Evolutionary conservation across 2,797 vertebrate species (phyloP).

Genomic region (Pipistrellus kuhlii): DNA sequence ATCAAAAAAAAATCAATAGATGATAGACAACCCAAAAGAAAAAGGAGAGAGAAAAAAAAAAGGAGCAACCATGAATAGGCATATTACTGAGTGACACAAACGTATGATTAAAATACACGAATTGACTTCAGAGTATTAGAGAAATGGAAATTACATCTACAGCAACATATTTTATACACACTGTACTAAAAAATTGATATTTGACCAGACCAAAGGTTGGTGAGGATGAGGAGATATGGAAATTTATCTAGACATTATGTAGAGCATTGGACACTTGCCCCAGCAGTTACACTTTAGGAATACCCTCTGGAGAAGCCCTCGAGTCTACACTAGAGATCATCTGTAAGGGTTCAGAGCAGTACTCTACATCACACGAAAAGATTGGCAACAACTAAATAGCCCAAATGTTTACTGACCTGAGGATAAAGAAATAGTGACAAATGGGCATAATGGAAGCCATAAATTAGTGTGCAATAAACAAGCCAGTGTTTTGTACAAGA

Average conservation of each 20-base stretch:
- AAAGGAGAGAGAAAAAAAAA: neutral
- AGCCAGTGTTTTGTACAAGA: neutral
- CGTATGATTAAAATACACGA: neutral
- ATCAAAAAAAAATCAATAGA: neutral
- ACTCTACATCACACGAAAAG: neutral
- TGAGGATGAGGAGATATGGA: neutral
- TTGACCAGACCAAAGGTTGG: neutral
- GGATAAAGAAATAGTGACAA: neutral
- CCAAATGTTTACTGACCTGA: neutral
- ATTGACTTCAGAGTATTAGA: neutral
- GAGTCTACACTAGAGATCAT: neutral
- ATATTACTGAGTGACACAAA: neutral
- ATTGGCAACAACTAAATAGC: neutral
- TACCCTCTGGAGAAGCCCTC: neutral
- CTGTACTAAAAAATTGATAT: neutral
- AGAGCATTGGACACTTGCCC: neutral
- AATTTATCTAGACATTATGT: neutral
- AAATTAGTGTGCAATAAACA: neutral
- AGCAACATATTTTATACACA: neutral
- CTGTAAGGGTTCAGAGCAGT: neutral
- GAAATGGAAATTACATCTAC: neutral
- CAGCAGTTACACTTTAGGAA: neutral
- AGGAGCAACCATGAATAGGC: neutral
- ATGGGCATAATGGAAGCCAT: neutral
- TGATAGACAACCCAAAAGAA: neutral